phyloP scores from a whole-genome alignment of 1,140 invertebrate species.

The Monomorium pharaonis region DNA sequence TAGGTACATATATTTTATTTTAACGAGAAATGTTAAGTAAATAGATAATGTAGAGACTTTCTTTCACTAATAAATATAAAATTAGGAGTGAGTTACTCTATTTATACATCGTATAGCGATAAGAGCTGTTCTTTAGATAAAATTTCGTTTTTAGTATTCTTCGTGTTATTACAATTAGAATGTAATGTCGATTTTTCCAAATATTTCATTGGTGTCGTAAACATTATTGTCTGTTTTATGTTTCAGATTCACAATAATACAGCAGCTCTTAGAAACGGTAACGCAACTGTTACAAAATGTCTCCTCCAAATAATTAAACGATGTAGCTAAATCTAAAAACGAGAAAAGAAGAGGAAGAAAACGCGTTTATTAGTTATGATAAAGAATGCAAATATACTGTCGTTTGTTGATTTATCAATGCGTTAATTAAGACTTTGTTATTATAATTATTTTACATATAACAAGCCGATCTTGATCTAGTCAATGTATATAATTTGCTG shows the following conservation, averaged over 20 bases:
- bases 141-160: neutral
- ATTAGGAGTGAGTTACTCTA: neutral
- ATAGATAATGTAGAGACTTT: neutral
- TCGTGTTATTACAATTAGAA: neutral
- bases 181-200: neutral
- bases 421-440: neutral
- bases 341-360: constrained; percentile 4
- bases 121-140: neutral
- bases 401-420: neutral
- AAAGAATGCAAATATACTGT: neutral
- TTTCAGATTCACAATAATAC: constrained; percentile 71
- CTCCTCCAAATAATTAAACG: constrained; percentile 51
- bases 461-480: neutral
- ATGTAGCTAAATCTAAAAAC: constrained; percentile 61
- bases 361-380: neutral
- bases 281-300: constrained; percentile 38
- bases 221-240: constrained; percentile 33
- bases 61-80: neutral
- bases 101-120: neutral
- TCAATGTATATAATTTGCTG: neutral
- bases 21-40: neutral
- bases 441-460: constrained; percentile 6
- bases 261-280: constrained; percentile 49
- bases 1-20: neutral
- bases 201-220: neutral